These are phyloP conservation scores for Lapara coniferarum DNA, from an alignment of 2,888 invertebrate species.

Conservation along the genomic window DNA sequence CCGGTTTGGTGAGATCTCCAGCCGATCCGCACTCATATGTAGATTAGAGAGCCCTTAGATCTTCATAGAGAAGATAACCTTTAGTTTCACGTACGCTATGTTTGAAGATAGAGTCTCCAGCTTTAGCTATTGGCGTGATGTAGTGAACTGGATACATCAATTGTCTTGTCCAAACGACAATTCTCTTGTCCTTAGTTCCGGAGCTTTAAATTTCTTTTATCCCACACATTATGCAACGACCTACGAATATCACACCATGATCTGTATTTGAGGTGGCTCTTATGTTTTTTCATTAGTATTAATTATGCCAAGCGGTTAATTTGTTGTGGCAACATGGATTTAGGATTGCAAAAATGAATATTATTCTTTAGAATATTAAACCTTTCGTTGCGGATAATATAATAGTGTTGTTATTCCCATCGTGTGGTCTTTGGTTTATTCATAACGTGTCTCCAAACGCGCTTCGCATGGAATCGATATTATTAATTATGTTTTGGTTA, in stretches of 20 bases:
- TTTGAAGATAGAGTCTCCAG: background rate
- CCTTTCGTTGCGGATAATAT: background rate
- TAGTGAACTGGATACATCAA: background rate
- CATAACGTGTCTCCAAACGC: background rate
- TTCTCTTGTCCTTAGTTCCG: slow-evolving; percentile 6
- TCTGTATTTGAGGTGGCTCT: slow-evolving; percentile 11
- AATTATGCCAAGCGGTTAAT: background rate
- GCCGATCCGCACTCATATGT: slow-evolving; percentile 52
- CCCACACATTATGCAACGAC: slow-evolving; percentile 13
- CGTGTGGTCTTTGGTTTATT: slow-evolving; percentile 9
- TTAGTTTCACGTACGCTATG: background rate
- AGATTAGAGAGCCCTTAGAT: slow-evolving; percentile 53
- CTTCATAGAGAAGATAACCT: slow-evolving; percentile 25
- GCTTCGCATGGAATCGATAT: slow-evolving; percentile 2
- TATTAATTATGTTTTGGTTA: background rate
- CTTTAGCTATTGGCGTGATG: slow-evolving; percentile 16
- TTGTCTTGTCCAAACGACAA: slow-evolving; percentile 2
- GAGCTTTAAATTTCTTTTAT: slow-evolving; percentile 3
- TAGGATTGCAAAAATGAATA: background rate
- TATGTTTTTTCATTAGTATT: background rate
- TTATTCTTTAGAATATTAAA: background rate
- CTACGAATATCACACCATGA: slow-evolving; percentile 1
- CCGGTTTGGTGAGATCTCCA: slow-evolving; percentile 81
- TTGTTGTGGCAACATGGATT: background rate
- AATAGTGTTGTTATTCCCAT: background rate